Conservation (phyloP, 2,113 vertebrate species). For the Rhinoderma darwinii region DNA sequence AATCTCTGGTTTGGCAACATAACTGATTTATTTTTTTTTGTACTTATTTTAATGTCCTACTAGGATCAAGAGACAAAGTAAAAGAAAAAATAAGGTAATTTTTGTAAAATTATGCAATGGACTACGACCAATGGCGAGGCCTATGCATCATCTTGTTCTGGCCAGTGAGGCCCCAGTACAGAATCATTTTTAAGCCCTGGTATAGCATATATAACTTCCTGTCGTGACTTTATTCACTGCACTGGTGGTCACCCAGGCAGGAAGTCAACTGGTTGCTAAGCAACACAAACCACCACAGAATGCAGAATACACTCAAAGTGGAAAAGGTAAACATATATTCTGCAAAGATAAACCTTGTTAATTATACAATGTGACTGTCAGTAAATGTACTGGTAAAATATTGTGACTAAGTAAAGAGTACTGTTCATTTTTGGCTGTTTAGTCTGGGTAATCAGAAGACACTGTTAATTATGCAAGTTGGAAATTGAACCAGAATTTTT, state of each 20-base stretch:
- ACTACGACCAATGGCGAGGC: no score
- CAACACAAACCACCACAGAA: background rate
- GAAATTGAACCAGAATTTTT: background rate
- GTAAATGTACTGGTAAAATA: background rate
- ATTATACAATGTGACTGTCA: background rate
- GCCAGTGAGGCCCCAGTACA: no score
- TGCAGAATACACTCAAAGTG: background rate
- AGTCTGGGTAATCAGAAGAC: background rate
- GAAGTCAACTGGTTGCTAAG: background rate
- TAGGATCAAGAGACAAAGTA: no score
- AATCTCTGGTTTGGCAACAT: no score
- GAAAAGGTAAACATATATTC: background rate
- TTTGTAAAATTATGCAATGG: no score
- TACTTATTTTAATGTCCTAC: no score
- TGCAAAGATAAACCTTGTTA: background rate
- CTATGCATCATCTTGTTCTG: no score
- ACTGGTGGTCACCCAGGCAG: background rate
- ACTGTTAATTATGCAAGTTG: background rate
- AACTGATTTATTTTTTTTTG: no score
- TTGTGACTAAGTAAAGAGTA: background rate
- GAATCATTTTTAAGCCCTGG: no score
- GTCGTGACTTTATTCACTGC: no score
- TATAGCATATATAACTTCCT: no score
- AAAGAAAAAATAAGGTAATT: no score
- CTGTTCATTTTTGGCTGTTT: background rate